Base-by-base conservation (phyloP, 2,797 vertebrate species). In the Phataginus tetradactyla region DNA sequence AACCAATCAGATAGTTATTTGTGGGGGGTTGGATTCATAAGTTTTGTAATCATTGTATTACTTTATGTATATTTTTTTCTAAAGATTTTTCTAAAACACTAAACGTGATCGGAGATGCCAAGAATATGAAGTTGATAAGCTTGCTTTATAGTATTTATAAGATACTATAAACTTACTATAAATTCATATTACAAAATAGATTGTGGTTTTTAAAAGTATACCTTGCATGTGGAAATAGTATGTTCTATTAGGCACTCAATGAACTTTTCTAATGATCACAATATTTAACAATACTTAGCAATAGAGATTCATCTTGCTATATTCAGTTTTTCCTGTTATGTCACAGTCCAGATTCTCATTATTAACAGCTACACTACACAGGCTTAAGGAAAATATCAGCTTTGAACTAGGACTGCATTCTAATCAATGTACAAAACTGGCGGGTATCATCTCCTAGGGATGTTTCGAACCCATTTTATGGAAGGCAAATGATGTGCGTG, bases 291-390 rank as follows among this genome's bases (percentile, higher is more conserved):
- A 45, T 63, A 75, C 32, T 83, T 37, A 37, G 21, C 7, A 59
- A 78, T 79, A 95, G 21, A 92, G n/a, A 63, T 37, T 72, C 17
- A 55, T 51, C n/a, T 79, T 87, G n/a, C 57, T 92, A n/a, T 7
- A 72, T 49, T 92, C 32, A 81, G 29, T 84, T 84, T 74, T 45
- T 61, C 39, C 34, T 96, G 23, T 92, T 92, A 53, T 68, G n/a
- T 55, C 57, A 87, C 87, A 84, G 32, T 5, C 27, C 39, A 88
- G 23, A 69, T 68, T 90, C 55, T 87, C 61, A 75, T 2, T 75
- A 71, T 37, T 69, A 92, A 66, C 84, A 69, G 25, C 69, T 80
- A 90, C 3, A 77, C 34, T 57, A 61, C 32, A 84, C 86, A 85
- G n/a, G 17, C 49, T 90, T 86, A 85, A 83, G 57, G 71, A 91